Evolutionary conservation across 2,888 invertebrate genomes (phyloP).

Genomic region (Drosophila nr. medialis): DNA sequence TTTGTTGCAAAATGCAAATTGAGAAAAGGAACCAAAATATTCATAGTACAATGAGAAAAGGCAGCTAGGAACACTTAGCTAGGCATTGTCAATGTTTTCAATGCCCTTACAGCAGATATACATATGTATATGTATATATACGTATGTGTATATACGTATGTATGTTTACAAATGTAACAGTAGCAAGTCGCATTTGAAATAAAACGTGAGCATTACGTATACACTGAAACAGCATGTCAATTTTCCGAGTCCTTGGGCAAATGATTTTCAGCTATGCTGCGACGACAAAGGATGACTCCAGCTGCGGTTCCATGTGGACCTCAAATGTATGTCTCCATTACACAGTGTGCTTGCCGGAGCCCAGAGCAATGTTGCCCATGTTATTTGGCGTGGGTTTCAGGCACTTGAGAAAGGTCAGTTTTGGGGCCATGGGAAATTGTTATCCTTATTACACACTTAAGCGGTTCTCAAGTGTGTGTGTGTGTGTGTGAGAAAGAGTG

Average conservation of each 20-base stretch:
- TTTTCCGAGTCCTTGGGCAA: constrained; percentile 4
- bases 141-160: too few species aligned
- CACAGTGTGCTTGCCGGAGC: constrained; percentile 24
- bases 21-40: background rate
- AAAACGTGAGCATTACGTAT: background rate
- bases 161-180: background rate
- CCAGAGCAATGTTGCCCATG: constrained; percentile 27
- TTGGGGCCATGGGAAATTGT: constrained; percentile 70
- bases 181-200: background rate
- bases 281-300: constrained; percentile 6
- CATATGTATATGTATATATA: too few species aligned
- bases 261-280: background rate
- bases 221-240: background rate
- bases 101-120: background rate
- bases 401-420: constrained; percentile 80
- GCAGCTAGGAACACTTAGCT: background rate
- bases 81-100: background rate
- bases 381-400: constrained; percentile 28
- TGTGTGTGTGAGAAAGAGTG: constrained; percentile 5
- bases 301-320: constrained; percentile 25
- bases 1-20: constrained; percentile 1
- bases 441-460: constrained; percentile 70
- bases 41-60: background rate
- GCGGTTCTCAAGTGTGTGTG: constrained; percentile 8
- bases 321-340: constrained; percentile 20